These are phyloP conservation scores for Noctua janthina DNA, from an alignment of 2,888 invertebrate genomes.

Conservation along the genomic window DNA sequence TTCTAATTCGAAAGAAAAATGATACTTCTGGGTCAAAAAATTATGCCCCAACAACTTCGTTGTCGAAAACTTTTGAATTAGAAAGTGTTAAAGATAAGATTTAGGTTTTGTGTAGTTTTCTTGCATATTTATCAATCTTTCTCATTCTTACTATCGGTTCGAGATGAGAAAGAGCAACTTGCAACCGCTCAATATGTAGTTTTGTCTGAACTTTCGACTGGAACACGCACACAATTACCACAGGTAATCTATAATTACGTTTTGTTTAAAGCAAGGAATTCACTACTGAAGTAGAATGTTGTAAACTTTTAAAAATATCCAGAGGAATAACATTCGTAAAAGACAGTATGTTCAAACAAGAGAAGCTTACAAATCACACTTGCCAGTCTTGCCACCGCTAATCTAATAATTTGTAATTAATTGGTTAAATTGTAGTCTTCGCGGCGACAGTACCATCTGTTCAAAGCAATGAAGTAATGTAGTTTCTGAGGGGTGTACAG, in stretches of 20 bases:
- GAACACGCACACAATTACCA: not conserved
- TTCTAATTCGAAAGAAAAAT: not conserved
- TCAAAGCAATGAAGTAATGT: not conserved
- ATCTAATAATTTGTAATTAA: not conserved
- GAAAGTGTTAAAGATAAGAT: constrained; percentile 7
- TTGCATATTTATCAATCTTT: not conserved
- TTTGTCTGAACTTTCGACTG: not conserved
- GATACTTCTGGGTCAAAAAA: no score
- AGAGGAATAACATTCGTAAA: not conserved
- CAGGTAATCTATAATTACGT: constrained; percentile 1
- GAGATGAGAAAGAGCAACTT: not conserved
- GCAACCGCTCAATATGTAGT: not conserved
- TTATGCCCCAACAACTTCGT: constrained; percentile 50
- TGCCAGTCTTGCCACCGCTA: not conserved
- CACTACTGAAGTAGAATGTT: no score
- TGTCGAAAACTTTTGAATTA: constrained; percentile 34
- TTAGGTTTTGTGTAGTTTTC: rapidly evolving
- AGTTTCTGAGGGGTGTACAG: not conserved
- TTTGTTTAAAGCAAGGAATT: not conserved
- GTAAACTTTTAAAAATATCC: not conserved
- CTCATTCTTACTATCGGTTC: not conserved
- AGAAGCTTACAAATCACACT: not conserved
- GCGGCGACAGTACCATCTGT: constrained; percentile 2
- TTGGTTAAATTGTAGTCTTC: not conserved
- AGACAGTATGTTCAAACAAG: not conserved